Evolutionary conservation across 2,797 vertebrate genomes (phyloP), one percentile per base, ranked within the genome.

Genomic region (Bovichtus diacanthus): DNA sequence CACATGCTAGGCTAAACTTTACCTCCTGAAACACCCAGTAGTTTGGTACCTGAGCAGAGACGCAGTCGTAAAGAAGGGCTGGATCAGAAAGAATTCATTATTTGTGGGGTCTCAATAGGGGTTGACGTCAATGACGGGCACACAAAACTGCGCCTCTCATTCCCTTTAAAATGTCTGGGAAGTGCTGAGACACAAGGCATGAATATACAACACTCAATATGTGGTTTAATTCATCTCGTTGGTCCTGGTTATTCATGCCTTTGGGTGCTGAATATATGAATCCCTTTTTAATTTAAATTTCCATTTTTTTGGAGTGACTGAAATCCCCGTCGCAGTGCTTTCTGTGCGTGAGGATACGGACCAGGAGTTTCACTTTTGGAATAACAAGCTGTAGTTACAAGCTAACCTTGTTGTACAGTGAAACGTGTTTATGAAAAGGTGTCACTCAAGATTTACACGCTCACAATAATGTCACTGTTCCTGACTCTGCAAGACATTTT

Each of bases 271-370:
- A 80, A 72, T 76, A 58, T 34, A 75, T 75, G 12, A 78, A 72
- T 79, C 60, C 11, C 21, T 47, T 75, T 80, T 75, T 47, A 46
- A 67, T 84, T 61, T 75, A 7, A 73, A 69, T 71, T 67, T 50
- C 60, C 18, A 16, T 53, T 31, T 53, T 39, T 70, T 19, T 21
- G 7, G 56, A 59, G 63, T 25, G 23, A 34, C 16, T 68, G 9
- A 74, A 70, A 43, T 70, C 66, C 59, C 56, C 25, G 19, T 58
- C n/a, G 13, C 12, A 8, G 5, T 63, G 46, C 62, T 70, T 43
- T 58, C 50, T 36, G 10, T n/a, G 56, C 13, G 54, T 63, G 31
- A 69, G 58, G 50, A 70, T 59, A 44, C 19, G 11, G 70, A 78
- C 50, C 59, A 41, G 21, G 15, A 67, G 54, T 54, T 66, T 72